phyloP scores from a whole-genome alignment of 2,113 vertebrate species.

The Piaya cayana region DNA sequence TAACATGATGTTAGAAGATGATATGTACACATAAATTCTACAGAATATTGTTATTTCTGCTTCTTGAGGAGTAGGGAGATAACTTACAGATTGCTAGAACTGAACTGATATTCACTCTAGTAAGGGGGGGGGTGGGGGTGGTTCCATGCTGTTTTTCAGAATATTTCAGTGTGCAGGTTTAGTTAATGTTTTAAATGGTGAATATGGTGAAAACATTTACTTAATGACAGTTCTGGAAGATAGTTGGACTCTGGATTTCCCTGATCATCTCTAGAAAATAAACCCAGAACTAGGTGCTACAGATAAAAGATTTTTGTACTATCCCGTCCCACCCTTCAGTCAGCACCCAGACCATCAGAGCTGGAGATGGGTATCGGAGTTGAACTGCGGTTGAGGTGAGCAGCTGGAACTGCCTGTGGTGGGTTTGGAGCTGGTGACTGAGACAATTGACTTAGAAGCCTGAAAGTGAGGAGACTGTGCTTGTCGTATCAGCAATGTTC shows the following conservation, averaged over 20 bases:
- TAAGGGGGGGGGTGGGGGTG: neutral
- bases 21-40: neutral
- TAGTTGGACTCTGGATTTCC: neutral
- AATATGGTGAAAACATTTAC: neutral
- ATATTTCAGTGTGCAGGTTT: neutral
- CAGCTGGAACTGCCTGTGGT: neutral
- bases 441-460: neutral
- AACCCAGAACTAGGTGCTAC: neutral
- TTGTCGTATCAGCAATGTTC: rapidly evolving
- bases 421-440: neutral
- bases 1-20: neutral
- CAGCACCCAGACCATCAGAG: rapidly evolving
- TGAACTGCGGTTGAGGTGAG: neutral
- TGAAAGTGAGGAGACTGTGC: neutral
- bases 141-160: neutral
- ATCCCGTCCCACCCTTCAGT: neutral
- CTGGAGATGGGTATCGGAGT: neutral
- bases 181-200: neutral
- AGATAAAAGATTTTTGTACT: neutral
- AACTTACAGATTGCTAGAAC: neutral
- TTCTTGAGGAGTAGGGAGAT: neutral
- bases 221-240: rapidly evolving
- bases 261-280: neutral
- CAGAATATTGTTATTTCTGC: neutral
- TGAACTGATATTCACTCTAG: neutral